These are phyloP conservation scores for Xerus rutilus DNA, from an alignment of 2,797 vertebrate genomes.

Conservation along the genomic window DNA sequence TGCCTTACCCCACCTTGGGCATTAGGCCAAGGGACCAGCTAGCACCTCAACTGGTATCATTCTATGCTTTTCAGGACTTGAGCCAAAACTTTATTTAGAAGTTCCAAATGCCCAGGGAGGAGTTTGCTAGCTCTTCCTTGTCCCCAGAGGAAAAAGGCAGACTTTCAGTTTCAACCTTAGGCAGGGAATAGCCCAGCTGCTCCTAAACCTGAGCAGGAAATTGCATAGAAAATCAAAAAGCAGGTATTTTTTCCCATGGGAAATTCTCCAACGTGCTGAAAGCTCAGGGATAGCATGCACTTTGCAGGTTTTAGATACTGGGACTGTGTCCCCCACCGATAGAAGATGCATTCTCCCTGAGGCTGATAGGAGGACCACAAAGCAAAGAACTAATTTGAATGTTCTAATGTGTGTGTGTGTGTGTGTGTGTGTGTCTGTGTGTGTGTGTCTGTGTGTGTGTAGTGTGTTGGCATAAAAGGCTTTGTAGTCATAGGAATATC, in stretches of 20 bases:
- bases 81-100: slow-evolving; percentile 53
- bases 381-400: background rate
- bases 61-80: slow-evolving; percentile 10
- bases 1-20: background rate
- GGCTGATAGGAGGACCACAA: background rate
- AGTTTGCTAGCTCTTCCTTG: background rate
- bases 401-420: background rate
- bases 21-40: background rate
- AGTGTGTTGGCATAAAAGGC: background rate
- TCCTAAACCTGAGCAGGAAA: background rate
- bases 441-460: background rate
- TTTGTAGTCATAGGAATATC: background rate
- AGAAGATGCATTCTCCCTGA: background rate
- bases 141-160: background rate
- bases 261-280: slow-evolving; percentile 8
- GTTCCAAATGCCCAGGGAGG: background rate
- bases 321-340: too few species aligned
- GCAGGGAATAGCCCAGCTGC: background rate
- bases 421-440: background rate
- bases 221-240: background rate
- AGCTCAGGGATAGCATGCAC: background rate
- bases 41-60: background rate
- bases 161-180: background rate
- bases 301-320: background rate
- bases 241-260: background rate